Percentiles rank a stretch among this genome's conserved stretches.
Conservation (phyloP, 2,113 vertebrate genomes). For the Cynocephalus volans region DNA sequence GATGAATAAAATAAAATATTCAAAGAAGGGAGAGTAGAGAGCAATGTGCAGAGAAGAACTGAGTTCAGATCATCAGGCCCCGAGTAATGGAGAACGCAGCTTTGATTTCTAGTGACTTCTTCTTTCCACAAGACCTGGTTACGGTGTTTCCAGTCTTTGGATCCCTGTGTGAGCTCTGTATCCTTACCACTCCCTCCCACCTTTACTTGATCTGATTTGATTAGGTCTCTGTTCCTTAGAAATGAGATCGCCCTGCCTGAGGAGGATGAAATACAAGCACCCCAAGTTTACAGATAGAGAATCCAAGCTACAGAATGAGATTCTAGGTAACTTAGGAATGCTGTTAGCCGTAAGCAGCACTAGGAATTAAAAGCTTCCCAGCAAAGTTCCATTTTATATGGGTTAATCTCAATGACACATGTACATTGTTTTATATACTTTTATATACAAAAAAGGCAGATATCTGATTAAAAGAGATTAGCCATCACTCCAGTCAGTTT, state of each 20-base stretch:
- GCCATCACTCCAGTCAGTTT: not conserved
- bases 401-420: not conserved
- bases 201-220: not conserved
- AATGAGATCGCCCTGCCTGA: not conserved
- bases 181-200: not conserved
- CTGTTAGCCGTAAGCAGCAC: not conserved
- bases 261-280: not conserved
- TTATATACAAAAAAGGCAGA: not conserved
- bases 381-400: not conserved
- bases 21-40: not conserved
- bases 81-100: not conserved
- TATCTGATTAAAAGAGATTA: not conserved
- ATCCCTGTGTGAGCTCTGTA: not conserved
- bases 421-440: not conserved
- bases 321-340: not conserved
- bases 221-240: not conserved
- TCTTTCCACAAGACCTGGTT: not conserved
- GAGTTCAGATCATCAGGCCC: not conserved
- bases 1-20: not conserved
- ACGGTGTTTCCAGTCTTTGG: not conserved
- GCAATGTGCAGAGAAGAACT: not conserved
- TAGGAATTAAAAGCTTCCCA: not conserved
- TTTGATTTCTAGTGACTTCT: not conserved
- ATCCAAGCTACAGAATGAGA: not conserved
- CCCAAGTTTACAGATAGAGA: not conserved